A percentile compares a stretch with the other conserved stretches of the same genome.
phyloP scores from a whole-genome alignment of 2,888 invertebrate species.

The Meteorus colon region DNA sequence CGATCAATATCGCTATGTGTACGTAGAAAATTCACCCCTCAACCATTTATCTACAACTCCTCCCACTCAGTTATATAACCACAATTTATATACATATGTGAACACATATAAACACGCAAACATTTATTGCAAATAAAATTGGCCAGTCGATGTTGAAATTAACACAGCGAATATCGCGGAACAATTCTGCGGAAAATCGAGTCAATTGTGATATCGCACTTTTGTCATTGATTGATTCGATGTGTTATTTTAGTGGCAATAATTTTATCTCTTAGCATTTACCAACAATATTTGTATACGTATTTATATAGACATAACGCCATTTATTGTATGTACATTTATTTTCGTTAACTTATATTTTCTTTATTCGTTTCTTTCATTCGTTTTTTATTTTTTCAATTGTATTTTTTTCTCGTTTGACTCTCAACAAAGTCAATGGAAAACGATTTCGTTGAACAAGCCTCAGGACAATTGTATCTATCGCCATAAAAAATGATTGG shows the following conservation, averaged over 20 bases:
- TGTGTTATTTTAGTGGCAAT: conserved; percentile 8
- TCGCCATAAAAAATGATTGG: conserved; percentile 7
- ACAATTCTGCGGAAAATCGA: neutral
- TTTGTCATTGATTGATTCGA: conserved; percentile 2
- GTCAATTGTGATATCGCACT: neutral
- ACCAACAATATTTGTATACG: neutral
- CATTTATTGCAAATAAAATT: conserved; percentile 14
- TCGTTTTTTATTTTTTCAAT: neutral
- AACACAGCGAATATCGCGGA: neutral
- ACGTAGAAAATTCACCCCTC: neutral
- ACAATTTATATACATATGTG: neutral
- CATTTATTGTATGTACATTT: neutral
- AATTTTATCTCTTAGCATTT: neutral
- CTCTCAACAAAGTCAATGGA: neutral
- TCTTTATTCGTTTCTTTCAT: no score
- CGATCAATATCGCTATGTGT: neutral
- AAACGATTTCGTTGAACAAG: conserved; percentile 10
- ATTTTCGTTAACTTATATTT: neutral
- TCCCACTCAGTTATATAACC: neutral
- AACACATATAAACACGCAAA: neutral
- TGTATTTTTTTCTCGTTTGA: neutral
- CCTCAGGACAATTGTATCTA: conserved; percentile 1
- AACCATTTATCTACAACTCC: neutral
- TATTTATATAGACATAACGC: neutral
- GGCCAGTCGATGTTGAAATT: neutral